A percentile compares a stretch with the other conserved stretches of the same genome.
Evolutionary conservation across 1,140 invertebrate species (phyloP).

Genomic region (Bombus impatiens): DNA sequence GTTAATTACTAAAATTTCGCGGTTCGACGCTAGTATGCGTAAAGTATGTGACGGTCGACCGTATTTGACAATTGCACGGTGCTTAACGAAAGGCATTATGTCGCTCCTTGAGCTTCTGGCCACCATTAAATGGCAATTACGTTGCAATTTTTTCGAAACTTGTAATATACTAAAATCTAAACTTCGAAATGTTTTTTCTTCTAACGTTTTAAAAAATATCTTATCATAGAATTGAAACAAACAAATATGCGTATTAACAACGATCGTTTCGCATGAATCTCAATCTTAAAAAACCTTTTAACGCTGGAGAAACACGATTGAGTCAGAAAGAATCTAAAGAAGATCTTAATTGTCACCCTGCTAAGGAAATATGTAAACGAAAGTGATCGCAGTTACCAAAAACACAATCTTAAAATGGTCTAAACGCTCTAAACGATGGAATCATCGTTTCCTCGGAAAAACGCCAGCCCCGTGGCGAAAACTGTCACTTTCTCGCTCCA

Average conservation of each 20-base stretch:
- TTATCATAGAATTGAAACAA: neutral
- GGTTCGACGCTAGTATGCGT: too few species aligned
- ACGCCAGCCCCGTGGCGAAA: too few species aligned
- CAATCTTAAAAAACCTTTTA: too few species aligned
- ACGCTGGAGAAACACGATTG: too few species aligned
- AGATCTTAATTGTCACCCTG: neutral
- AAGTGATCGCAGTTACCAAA: neutral
- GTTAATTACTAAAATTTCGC: slow-evolving; percentile 20
- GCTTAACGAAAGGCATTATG: neutral
- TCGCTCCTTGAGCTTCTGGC: neutral
- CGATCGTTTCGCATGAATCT: too few species aligned
- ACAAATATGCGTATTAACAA: too few species aligned
- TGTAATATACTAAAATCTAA: neutral
- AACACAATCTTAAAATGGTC: neutral
- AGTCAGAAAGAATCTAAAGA: neutral
- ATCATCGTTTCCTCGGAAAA: neutral
- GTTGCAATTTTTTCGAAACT: too few species aligned
- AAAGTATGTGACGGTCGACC: neutral
- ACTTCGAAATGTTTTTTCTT: neutral
- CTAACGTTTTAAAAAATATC: neutral
- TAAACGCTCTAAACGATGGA: neutral
- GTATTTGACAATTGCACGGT: neutral
- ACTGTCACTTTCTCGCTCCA: neutral
- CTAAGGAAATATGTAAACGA: neutral
- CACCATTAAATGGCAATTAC: neutral